Evolutionary conservation across 2,888 invertebrate species (phyloP).

Genomic region (Neria commutata): DNA sequence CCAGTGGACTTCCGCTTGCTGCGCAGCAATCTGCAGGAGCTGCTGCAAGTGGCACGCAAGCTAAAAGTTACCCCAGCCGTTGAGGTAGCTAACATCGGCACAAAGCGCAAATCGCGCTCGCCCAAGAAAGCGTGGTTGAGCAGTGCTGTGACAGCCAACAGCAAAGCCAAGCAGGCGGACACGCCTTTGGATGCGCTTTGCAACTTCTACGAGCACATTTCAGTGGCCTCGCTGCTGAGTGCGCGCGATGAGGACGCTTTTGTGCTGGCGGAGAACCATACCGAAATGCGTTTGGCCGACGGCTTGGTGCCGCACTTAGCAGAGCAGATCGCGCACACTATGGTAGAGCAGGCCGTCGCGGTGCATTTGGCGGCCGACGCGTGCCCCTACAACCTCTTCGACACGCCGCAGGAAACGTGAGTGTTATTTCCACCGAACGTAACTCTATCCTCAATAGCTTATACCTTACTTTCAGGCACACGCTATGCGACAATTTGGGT

Average conservation of each 20-base stretch:
- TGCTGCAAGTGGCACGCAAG: conserved; percentile 38
- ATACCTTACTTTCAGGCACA: conserved; percentile 63
- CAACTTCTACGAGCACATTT: conserved; percentile 59
- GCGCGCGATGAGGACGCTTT: conserved; percentile 5
- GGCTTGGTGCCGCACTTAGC: conserved; percentile 45
- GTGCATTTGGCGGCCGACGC: conserved; percentile 46
- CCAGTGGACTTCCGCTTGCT: conserved; percentile 54
- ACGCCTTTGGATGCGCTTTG: conserved; percentile 61
- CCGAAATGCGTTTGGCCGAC: conserved; percentile 38
- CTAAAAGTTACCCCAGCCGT: conserved; percentile 20
- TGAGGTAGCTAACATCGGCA: conserved; percentile 14
- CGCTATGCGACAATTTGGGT: conserved; percentile 63
- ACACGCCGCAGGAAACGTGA: conserved; percentile 47
- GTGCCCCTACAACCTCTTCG: conserved; percentile 55
- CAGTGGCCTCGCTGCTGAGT: conserved; percentile 54
- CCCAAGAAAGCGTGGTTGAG: conserved; percentile 54
- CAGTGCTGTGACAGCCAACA: conserved; percentile 43
- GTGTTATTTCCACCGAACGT: conserved; percentile 5
- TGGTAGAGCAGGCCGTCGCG: conserved; percentile 52
- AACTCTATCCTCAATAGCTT: not conserved
- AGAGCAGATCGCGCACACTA: conserved; percentile 51
- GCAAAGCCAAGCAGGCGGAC: conserved; percentile 24
- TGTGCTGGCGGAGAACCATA: conserved; percentile 16
- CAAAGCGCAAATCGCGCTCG: conserved; percentile 49
- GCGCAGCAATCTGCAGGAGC: conserved; percentile 49